Evolutionary conservation across 2,113 vertebrate genomes (phyloP).

Genomic region (Trachemys scripta): DNA sequence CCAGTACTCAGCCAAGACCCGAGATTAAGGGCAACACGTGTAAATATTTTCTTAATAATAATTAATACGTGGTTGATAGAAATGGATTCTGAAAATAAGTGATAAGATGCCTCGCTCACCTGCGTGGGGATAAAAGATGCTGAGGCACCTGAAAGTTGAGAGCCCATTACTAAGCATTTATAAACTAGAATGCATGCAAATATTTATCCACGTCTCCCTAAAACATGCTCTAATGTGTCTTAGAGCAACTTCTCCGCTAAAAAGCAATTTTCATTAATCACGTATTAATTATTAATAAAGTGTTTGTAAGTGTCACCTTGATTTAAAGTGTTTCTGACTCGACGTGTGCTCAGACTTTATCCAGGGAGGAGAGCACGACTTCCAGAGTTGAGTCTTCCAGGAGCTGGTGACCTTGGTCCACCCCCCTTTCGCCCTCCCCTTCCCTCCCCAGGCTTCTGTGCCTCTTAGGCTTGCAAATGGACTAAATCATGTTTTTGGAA

Average conservation of each 20-base stretch:
- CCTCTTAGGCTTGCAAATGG: conserved; percentile 24
- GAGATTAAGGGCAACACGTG: conserved; percentile 48
- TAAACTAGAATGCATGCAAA: conserved; percentile 70
- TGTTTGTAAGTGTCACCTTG: conserved; percentile 67
- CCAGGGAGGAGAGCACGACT: neutral
- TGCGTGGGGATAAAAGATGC: conserved; percentile 63
- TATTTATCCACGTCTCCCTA: conserved; percentile 74
- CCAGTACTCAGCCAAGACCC: conserved; percentile 23
- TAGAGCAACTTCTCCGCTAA: conserved; percentile 71
- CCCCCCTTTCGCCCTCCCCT: neutral
- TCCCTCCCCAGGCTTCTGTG: neutral
- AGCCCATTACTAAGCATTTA: conserved; percentile 74
- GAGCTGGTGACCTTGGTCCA: conserved; percentile 53
- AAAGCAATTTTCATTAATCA: conserved; percentile 74
- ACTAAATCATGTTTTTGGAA: conserved; percentile 47
- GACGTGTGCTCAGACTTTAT: conserved; percentile 7
- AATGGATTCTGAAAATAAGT: conserved; percentile 70
- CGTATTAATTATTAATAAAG: conserved; percentile 80
- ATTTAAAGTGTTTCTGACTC: conserved; percentile 54
- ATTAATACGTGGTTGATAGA: conserved; percentile 75
- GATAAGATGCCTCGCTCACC: conserved; percentile 50
- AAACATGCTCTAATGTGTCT: conserved; percentile 55
- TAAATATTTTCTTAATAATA: conserved; percentile 77
- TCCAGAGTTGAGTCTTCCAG: neutral
- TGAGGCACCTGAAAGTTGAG: conserved; percentile 70